phyloP scores from a whole-genome alignment of 2,113 vertebrate species.

The Coregonus clupeaformis region DNA sequence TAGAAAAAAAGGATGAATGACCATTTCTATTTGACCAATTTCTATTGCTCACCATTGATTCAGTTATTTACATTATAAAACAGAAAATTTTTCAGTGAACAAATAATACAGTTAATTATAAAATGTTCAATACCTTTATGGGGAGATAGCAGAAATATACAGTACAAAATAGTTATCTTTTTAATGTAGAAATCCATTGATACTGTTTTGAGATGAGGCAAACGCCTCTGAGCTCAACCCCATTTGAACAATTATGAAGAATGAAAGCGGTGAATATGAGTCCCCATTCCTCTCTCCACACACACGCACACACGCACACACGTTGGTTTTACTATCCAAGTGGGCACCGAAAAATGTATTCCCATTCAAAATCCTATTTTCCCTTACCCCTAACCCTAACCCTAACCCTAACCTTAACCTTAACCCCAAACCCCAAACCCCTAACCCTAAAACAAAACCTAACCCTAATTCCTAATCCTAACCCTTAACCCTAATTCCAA shows the following conservation, averaged over 20 bases:
- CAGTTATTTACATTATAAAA: conserved; percentile 72
- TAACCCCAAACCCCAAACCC: too few species aligned
- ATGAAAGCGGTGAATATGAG: too few species aligned
- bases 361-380: too few species aligned
- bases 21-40: conserved; percentile 70
- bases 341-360: too few species aligned
- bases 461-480: too few species aligned
- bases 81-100: conserved; percentile 68
- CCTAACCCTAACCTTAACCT: too few species aligned
- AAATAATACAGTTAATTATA: conserved; percentile 68
- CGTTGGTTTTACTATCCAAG: too few species aligned
- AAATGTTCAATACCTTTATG: conserved; percentile 62
- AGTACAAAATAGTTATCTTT: conserved; percentile 61
- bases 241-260: too few species aligned
- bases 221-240: not conserved
- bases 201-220: conserved; percentile 19
- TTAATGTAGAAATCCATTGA: conserved; percentile 51
- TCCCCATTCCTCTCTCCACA: not conserved
- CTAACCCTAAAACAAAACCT: too few species aligned
- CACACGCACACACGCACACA: conserved; percentile 7
- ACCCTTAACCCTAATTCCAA: too few species aligned
- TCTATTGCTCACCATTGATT: conserved; percentile 62
- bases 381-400: too few species aligned
- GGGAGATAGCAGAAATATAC: conserved; percentile 55
- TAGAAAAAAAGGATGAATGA: conserved; percentile 46